Base-by-base conservation (phyloP, 2,888 invertebrate genomes). In the Maniola hyperantus region DNA sequence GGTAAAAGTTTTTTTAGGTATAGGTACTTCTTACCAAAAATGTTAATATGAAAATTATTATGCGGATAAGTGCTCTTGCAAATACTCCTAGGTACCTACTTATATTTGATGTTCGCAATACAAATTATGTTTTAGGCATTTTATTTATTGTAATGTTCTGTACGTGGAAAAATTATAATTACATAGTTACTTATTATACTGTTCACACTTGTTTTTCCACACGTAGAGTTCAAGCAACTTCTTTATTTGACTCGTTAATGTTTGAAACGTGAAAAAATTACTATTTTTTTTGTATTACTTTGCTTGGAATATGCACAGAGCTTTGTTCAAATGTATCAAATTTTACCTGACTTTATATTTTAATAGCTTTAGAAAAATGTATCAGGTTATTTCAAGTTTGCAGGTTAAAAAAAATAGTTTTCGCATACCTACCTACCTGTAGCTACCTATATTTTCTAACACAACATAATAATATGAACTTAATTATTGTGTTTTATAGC, bases 51-150 rank as follows among this genome's bases (percentile, higher is more conserved):
- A 6, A n/a, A 46, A 46, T 59, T 46, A 59, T 46, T 44, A 59
- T 46, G 26, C 59, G 59, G 8, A 59, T 18, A 59, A n/a, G 59
- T 15, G 5, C 20, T n/a, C 6, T 7, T 44, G 58, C 26, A 58
- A 58, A 58, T 44, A n/a, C n/a, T n/a, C n/a, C n/a, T n/a, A n/a
- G n/a, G n/a, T n/a, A n/a, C n/a, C n/a, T n/a, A n/a, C n/a, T n/a
- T n/a, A n/a, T 42, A 58, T 55, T 44, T 44, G 44, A 58, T n/a
- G 58, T 50, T 39, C 33, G 48, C 50, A 50, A 66, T 66, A 55
- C 50, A 55, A 66, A 62, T 66, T 44, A 36, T 33, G 46, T n/a
- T 58, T 33, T 46, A n/a, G 58, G 58, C 26, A 42, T 18, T 57
- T 59, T 59, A 59, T 59, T 59, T 46, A 59, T 59, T 33, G 15